Conservation (phyloP, 2,888 invertebrate species). For the Phengaris alcon region DNA sequence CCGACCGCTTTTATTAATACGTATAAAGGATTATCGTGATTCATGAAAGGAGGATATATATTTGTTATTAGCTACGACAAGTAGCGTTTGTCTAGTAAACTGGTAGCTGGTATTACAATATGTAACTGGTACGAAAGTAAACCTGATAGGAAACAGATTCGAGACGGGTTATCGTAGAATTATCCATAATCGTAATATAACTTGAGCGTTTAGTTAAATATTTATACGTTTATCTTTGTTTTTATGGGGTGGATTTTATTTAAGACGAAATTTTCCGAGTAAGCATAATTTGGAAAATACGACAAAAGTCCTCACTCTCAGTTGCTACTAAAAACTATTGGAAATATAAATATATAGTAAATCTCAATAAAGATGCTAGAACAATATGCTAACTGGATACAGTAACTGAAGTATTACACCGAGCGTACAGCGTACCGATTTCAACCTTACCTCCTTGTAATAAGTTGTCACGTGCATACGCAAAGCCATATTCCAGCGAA, state of each 20-base stretch:
- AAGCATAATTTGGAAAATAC: too few relatives aligned
- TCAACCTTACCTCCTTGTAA: constrained; percentile 1
- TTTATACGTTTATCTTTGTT: too few relatives aligned
- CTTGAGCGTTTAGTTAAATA: too few relatives aligned
- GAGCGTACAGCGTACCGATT: neutral
- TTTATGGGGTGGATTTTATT: too few relatives aligned
- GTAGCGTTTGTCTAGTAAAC: neutral
- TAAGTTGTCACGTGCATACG: constrained; percentile 29
- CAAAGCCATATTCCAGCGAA: constrained; percentile 50
- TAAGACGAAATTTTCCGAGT: too few relatives aligned
- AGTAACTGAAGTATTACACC: neutral
- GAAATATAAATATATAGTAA: neutral
- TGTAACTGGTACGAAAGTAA: too few relatives aligned
- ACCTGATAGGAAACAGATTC: too few relatives aligned
- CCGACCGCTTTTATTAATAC: constrained; percentile 1
- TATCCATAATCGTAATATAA: too few relatives aligned
- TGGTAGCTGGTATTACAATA: neutral
- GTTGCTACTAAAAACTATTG: neutral
- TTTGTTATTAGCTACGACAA: neutral
- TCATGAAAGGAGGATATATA: neutral
- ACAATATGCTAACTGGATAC: constrained; percentile 18
- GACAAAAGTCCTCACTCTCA: too few relatives aligned
- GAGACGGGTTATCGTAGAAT: too few relatives aligned
- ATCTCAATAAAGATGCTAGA: constrained; percentile 15
- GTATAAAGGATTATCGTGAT: neutral